These are phyloP conservation scores for Spicauda simplicius DNA, from an alignment of 2,888 invertebrate species.

Conservation along the genomic window DNA sequence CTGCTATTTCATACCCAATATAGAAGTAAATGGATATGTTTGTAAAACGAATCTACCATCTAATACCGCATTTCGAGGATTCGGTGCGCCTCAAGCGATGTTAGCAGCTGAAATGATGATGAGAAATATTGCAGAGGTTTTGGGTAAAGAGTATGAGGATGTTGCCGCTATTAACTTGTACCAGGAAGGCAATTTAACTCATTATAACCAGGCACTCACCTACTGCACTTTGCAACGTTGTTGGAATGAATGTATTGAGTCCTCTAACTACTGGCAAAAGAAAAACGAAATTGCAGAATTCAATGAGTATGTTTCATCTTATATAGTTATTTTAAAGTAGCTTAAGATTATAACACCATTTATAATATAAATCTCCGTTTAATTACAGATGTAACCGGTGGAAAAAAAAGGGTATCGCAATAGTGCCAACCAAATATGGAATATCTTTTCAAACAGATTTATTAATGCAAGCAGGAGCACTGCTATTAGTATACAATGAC, in stretches of 20 bases:
- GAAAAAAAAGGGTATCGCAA: slow-evolving; percentile 90
- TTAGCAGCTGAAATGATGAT: slow-evolving; percentile 91
- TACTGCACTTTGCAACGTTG: slow-evolving; percentile 90
- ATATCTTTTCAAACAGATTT: slow-evolving; percentile 88
- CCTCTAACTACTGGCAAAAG: slow-evolving; percentile 86
- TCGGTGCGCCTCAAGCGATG: slow-evolving; percentile 96
- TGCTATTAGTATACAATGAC: slow-evolving; percentile 90
- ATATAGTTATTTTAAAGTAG: no score
- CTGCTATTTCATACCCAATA: slow-evolving; percentile 91
- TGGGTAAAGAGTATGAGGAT: slow-evolving; percentile 87
- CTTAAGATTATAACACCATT: background rate
- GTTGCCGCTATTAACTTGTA: slow-evolving; percentile 91
- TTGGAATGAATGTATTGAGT: slow-evolving; percentile 90
- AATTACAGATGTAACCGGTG: slow-evolving; percentile 86
- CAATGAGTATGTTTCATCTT: slow-evolving; percentile 83
- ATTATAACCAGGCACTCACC: slow-evolving; percentile 89
- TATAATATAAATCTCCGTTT: background rate
- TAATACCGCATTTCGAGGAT: slow-evolving; percentile 97
- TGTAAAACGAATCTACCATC: slow-evolving; percentile 96
- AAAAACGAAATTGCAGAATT: slow-evolving; percentile 86
- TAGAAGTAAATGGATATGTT: slow-evolving; percentile 87
- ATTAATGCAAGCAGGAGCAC: slow-evolving; percentile 91
- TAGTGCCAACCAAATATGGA: slow-evolving; percentile 91
- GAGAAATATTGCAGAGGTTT: slow-evolving; percentile 88
- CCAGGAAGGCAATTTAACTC: slow-evolving; percentile 90